phyloP scores from a whole-genome alignment of 2,797 vertebrate genomes.

The Apogon talboti region DNA sequence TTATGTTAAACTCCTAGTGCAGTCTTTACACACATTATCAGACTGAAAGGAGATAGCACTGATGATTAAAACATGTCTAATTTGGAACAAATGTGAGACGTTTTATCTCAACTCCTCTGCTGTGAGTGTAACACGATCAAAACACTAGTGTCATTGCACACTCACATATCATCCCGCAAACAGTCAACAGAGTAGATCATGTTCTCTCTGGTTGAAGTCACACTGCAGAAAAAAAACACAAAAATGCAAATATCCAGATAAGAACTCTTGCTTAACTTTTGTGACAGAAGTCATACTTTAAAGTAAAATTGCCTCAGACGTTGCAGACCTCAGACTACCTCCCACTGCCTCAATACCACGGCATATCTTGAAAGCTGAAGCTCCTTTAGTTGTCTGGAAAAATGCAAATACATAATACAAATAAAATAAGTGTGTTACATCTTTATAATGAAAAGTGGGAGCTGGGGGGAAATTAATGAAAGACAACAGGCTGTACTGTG shows the following conservation, averaged over 20 bases:
- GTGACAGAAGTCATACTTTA: background rate
- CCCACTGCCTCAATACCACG: constrained; percentile 94
- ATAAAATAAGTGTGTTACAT: too few relatives aligned
- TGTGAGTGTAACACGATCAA: too few relatives aligned
- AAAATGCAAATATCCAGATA: constrained; percentile 35
- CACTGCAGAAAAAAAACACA: constrained; percentile 79
- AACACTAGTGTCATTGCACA: constrained; percentile 34
- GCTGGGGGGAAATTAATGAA: background rate
- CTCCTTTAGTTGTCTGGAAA: constrained; percentile 95
- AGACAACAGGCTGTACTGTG: background rate
- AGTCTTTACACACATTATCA: too few relatives aligned
- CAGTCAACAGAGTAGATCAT: constrained; percentile 93
- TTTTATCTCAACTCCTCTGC: too few relatives aligned
- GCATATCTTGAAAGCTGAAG: constrained; percentile 94
- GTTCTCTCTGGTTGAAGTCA: constrained; percentile 90
- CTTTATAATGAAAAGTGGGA: background rate
- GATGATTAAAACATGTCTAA: too few relatives aligned
- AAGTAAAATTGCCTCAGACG: background rate
- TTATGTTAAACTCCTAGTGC: too few relatives aligned
- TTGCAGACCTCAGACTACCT: constrained; percentile 90
- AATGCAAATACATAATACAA: background rate
- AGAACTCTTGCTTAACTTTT: background rate
- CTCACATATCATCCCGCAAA: constrained; percentile 93
- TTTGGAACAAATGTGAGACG: too few relatives aligned
- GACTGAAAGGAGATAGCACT: too few relatives aligned